Conservation (phyloP, 2,113 vertebrate genomes). For the Aleadryas rufinucha region DNA sequence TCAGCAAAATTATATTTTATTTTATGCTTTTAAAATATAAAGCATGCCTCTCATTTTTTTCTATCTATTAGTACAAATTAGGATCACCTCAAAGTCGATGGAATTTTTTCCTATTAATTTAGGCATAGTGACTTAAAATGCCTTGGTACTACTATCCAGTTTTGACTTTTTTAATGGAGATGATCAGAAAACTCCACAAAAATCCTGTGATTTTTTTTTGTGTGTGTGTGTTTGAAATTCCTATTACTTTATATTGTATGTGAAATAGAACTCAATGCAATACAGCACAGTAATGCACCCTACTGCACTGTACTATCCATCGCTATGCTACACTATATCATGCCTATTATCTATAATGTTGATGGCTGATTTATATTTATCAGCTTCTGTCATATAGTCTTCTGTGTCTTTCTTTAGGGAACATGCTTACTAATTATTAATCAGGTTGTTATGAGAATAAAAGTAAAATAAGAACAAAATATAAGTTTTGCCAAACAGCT, state of each 20-base stretch:
- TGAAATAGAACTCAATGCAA: not conserved
- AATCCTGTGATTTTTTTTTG: accelerated
- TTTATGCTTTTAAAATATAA: not conserved
- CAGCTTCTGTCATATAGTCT: not conserved
- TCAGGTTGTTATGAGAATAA: not conserved
- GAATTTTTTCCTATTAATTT: not conserved
- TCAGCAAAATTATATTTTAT: not conserved
- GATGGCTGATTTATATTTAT: not conserved
- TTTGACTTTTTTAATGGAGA: not conserved
- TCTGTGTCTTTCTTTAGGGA: not conserved
- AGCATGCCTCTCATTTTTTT: not conserved
- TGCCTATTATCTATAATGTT: not conserved
- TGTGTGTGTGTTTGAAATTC: not conserved
- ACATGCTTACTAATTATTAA: not conserved
- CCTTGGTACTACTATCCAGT: not conserved
- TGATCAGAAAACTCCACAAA: not conserved
- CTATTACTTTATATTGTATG: not conserved
- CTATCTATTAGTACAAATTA: not conserved
- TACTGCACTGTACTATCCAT: not conserved
- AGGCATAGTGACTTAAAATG: not conserved
- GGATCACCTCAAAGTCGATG: not conserved
- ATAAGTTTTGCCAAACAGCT: not conserved
- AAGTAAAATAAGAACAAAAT: not conserved
- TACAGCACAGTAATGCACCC: not conserved
- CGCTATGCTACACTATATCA: not conserved